Conservation (phyloP, 1,140 invertebrate species). For the Riptortus pedestris region DNA sequence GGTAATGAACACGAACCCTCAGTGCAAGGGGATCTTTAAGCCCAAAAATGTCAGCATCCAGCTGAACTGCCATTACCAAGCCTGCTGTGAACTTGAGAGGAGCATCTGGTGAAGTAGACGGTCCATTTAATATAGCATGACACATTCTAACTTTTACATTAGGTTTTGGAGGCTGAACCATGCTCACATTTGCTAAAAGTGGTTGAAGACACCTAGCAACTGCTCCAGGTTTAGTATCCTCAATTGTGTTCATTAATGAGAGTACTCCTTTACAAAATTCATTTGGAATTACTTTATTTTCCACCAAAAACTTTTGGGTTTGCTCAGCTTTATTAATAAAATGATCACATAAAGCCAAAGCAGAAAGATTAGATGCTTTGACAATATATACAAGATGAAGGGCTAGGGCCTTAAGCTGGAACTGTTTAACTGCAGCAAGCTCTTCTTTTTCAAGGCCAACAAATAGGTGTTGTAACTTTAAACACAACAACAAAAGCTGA, state of each 20-base stretch:
- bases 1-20: slow-evolving; percentile 78
- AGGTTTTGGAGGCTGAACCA: slow-evolving; percentile 47
- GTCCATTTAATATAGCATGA: slow-evolving; percentile 72
- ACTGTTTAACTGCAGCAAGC: slow-evolving; percentile 64
- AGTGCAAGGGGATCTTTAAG: slow-evolving; percentile 59
- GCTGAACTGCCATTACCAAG: slow-evolving; percentile 68
- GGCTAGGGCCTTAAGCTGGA: slow-evolving; percentile 72
- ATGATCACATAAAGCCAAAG: slow-evolving; percentile 49
- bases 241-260: slow-evolving; percentile 59
- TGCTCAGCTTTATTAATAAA: slow-evolving; percentile 50
- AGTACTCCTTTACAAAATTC: slow-evolving; percentile 70
- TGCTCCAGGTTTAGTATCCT: slow-evolving; percentile 75
- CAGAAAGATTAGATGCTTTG: slow-evolving; percentile 48
- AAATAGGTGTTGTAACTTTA: slow-evolving; percentile 73
- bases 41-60: slow-evolving; percentile 77
- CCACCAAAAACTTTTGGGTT: slow-evolving; percentile 43
- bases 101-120: slow-evolving; percentile 67
- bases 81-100: slow-evolving; percentile 89
- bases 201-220: slow-evolving; percentile 71
- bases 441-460: slow-evolving; percentile 64
- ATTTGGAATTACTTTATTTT: slow-evolving; percentile 50
- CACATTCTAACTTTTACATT: slow-evolving; percentile 60
- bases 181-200: slow-evolving; percentile 53
- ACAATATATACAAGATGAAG: slow-evolving; percentile 70
- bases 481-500: slow-evolving; percentile 58